Evolutionary conservation across 2,888 invertebrate species (phyloP).

Genomic region (Mayetiola destructor): DNA sequence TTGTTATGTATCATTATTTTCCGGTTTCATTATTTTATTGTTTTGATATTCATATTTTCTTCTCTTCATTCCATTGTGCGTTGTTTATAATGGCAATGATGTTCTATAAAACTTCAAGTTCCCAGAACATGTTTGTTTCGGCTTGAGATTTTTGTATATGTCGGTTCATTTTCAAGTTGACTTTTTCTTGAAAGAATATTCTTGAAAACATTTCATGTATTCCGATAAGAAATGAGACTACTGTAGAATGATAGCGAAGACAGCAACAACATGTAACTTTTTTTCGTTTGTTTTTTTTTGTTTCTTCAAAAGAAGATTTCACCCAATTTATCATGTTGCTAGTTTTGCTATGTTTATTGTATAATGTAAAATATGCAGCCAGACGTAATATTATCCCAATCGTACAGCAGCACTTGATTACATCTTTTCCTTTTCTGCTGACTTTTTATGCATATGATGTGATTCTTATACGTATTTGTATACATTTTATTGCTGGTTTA

Average conservation of each 20-base stretch:
- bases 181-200: too few relatives aligned
- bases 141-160: neutral
- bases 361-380: too few relatives aligned
- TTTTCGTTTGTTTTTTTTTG: neutral
- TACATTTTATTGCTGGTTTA: too few relatives aligned
- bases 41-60: neutral
- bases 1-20: neutral
- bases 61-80: neutral
- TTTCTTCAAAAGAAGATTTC: too few relatives aligned
- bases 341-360: too few relatives aligned
- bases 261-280: slow-evolving; percentile 2
- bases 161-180: slow-evolving; percentile 1
- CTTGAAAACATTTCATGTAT: slow-evolving; percentile 1
- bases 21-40: slow-evolving; percentile 4
- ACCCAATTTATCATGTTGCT: too few relatives aligned
- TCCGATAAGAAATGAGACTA: neutral
- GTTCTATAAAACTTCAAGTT: neutral
- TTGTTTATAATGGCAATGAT: neutral
- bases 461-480: too few relatives aligned
- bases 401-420: too few relatives aligned
- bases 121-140: neutral
- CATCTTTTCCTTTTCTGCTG: too few relatives aligned
- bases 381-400: too few relatives aligned
- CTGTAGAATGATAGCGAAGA: neutral
- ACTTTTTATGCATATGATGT: too few relatives aligned